Base-by-base conservation (phyloP, 1,140 invertebrate genomes). In the Probaryconus sp. region DNA sequence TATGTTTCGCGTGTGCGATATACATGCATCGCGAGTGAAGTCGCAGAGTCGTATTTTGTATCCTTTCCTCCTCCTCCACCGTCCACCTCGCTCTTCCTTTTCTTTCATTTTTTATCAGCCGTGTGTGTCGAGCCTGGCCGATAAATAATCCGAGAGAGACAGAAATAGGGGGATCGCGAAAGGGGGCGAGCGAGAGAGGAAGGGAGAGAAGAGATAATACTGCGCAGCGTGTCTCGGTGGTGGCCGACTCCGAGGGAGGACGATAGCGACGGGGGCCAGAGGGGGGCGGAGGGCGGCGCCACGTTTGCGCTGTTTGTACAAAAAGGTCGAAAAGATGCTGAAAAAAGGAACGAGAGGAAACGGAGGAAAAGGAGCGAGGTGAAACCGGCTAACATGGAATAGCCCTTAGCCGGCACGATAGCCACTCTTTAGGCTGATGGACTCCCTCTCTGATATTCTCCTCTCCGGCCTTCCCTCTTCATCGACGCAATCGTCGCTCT, bases 341-440 rank as follows among this genome's bases (percentile, higher is more conserved):
- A 71, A 78, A 67, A 76, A 73, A 69, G 45, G 63, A 74, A 78
- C 13, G 56, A 24, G 42, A 76, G 68, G 76, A 72, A 56, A 69
- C 69, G 70, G 77, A 82, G 81, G 80, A 86, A 83, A 87, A 82
- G 72, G 67, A 79, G 65, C 76, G 77, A 58, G 76, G 73, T 63
- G 82, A 85, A 81, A 84, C 78, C 79, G 79, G 80, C 80, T 85
- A 88, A 87, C 85, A 87, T 87, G 86, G 82, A 87, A 88, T 87
- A 85, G 85, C 85, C 85, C 85, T 88, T 88, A 88, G 85, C 81
- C 76, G 79, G 79, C 75, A 82, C 83, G 85, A 87, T 87, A 88
- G 85, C 81, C 77, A 72, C 74, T 78, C 76, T 73, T 75, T 71
- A 75, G 53, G 31, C 71, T 78, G 79, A 78, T 77, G 79, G 74